phyloP scores from a whole-genome alignment of 2,113 vertebrate genomes.

The Sialia sialis region DNA sequence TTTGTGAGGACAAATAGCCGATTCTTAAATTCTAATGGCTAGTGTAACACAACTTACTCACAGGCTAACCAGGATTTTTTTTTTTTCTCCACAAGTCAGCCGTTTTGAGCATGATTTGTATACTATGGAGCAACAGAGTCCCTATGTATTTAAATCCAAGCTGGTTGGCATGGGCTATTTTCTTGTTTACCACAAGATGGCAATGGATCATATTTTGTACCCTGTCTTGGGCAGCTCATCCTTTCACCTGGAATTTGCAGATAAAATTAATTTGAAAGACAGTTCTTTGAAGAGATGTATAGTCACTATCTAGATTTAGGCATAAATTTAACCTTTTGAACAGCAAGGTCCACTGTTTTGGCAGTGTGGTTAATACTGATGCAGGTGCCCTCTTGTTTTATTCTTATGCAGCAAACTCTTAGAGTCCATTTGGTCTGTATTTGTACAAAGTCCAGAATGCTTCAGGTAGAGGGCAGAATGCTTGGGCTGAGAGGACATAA shows the following conservation, averaged over 20 bases:
- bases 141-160: neutral
- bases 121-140: neutral
- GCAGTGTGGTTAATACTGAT: neutral
- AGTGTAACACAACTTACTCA: neutral
- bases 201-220: neutral
- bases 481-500: neutral
- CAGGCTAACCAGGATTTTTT: neutral
- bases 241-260: neutral
- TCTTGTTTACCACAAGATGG: conserved; percentile 48
- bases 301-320: neutral
- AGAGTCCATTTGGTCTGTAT: neutral
- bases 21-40: neutral
- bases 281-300: neutral
- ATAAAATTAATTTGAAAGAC: neutral
- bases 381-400: neutral
- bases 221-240: neutral
- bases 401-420: neutral
- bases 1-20: neutral
- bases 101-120: neutral
- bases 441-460: neutral
- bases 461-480: neutral
- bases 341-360: neutral
- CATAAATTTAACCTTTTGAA: neutral
- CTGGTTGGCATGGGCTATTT: neutral
- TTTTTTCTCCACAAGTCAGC: neutral